phyloP scores from a whole-genome alignment of 2,113 vertebrate species.

The Larimichthys polyactis region DNA sequence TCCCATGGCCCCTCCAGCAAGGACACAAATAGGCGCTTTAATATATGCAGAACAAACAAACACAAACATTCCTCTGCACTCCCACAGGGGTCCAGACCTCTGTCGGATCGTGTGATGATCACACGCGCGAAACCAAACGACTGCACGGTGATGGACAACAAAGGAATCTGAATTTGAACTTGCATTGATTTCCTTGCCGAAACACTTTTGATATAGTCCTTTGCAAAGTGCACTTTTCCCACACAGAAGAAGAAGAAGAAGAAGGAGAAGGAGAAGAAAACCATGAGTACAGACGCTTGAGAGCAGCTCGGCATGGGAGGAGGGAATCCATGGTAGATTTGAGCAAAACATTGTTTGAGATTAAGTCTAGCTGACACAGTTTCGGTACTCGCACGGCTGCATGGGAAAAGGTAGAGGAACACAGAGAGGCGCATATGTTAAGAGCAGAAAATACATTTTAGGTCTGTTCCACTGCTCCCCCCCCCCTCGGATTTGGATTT shows the following conservation, averaged over 20 bases:
- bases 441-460: too few species aligned
- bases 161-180: constrained; percentile 47
- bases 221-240: background rate
- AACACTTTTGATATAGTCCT: constrained; percentile 33
- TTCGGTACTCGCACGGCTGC: constrained; percentile 1
- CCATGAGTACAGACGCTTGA: constrained; percentile 4
- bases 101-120: constrained; percentile 69
- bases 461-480: too few species aligned
- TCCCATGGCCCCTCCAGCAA: constrained; percentile 56
- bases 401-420: constrained; percentile 6
- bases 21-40: constrained; percentile 66
- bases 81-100: constrained; percentile 60
- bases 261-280: constrained; percentile 8
- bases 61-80: constrained; percentile 57
- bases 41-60: constrained; percentile 68
- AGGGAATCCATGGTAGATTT: constrained; percentile 32
- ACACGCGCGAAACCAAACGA: constrained; percentile 44
- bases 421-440: background rate
- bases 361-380: constrained; percentile 35
- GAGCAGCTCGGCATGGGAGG: constrained; percentile 32
- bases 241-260: constrained; percentile 4
- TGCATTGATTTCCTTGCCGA: constrained; percentile 49
- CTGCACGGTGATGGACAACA: constrained; percentile 23
- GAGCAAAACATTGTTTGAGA: constrained; percentile 27
- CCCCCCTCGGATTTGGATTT: too few species aligned